A percentile compares a stretch with the other conserved stretches of the same genome.
Evolutionary conservation across 2,113 vertebrate species (phyloP).

Genomic region (Mus pahari): DNA sequence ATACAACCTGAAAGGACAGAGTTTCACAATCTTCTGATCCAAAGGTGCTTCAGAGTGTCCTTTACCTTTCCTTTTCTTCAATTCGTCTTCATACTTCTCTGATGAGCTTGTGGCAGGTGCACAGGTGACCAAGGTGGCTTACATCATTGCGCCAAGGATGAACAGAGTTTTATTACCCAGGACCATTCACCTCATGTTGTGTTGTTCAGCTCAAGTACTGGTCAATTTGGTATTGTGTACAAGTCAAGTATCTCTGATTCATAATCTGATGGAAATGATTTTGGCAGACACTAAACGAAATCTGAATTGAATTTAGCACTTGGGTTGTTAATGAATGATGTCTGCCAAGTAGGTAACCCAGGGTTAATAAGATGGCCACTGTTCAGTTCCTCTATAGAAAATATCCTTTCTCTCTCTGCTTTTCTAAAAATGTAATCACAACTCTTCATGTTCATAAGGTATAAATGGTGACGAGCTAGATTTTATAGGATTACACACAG

Average conservation of each 20-base stretch:
- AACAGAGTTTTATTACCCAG: not conserved
- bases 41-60: not conserved
- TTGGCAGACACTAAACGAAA: slow-evolving; percentile 59
- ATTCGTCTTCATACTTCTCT: not conserved
- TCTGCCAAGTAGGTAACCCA: slow-evolving; percentile 59
- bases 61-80: not conserved
- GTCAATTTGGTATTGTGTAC: not conserved
- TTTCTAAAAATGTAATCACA: slow-evolving; percentile 41
- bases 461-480: not conserved
- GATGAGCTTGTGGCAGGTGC: not conserved
- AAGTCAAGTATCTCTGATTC: slow-evolving; percentile 17
- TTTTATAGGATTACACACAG: not conserved
- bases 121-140: not conserved
- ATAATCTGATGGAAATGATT: slow-evolving; percentile 66
- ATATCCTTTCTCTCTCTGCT: slow-evolving; percentile 11
- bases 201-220: not conserved
- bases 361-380: slow-evolving; percentile 75
- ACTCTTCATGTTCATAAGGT: not conserved
- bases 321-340: slow-evolving; percentile 61
- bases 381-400: slow-evolving; percentile 69
- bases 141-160: not conserved
- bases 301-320: slow-evolving; percentile 67
- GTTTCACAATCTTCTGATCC: not conserved
- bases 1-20: not conserved
- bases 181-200: not conserved